phyloP scores from a whole-genome alignment of 2,797 vertebrate genomes.

The Novumbra hubbsi region DNA sequence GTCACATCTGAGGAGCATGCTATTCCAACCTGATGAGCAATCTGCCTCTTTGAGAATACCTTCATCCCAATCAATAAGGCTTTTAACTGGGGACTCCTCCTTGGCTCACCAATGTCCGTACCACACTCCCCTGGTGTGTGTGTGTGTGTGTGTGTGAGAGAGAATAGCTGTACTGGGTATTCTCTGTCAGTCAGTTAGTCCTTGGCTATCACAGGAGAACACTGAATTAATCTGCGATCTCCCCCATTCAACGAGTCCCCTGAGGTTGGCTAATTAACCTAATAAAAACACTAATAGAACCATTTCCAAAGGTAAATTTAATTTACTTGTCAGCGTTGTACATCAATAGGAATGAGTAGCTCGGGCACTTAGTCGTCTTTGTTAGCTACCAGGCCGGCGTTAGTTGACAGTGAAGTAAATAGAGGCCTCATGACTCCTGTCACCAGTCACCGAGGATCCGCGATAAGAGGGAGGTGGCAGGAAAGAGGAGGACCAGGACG shows the following conservation, averaged over 20 bases:
- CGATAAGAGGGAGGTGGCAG: neutral
- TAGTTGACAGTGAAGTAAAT: conserved; percentile 45
- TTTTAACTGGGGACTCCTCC: conserved; percentile 62
- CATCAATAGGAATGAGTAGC: conserved; percentile 79
- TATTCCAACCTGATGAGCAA: conserved; percentile 77
- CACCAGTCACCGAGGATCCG: conserved; percentile 29
- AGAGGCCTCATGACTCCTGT: conserved; percentile 47
- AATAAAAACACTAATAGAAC: conserved; percentile 96
- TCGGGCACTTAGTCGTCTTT: conserved; percentile 64
- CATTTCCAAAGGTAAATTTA: conserved; percentile 93
- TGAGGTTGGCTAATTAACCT: conserved; percentile 92
- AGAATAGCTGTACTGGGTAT: neutral
- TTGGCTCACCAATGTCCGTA: conserved; percentile 44
- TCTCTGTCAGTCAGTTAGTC: conserved; percentile 40
- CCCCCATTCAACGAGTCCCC: conserved; percentile 83
- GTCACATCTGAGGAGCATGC: conserved; percentile 74
- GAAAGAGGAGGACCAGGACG: conserved; percentile 31
- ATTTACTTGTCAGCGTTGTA: conserved; percentile 91
- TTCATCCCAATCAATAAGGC: conserved; percentile 76
- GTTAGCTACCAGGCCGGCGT: conserved; percentile 30
- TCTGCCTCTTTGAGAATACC: conserved; percentile 76
- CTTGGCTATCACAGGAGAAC: conserved; percentile 53
- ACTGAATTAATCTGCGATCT: conserved; percentile 72
- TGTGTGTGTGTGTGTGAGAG: neutral
- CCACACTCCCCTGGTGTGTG: neutral